Evolutionary conservation across 2,888 invertebrate species (phyloP).

Genomic region (Spilarctia lutea): DNA sequence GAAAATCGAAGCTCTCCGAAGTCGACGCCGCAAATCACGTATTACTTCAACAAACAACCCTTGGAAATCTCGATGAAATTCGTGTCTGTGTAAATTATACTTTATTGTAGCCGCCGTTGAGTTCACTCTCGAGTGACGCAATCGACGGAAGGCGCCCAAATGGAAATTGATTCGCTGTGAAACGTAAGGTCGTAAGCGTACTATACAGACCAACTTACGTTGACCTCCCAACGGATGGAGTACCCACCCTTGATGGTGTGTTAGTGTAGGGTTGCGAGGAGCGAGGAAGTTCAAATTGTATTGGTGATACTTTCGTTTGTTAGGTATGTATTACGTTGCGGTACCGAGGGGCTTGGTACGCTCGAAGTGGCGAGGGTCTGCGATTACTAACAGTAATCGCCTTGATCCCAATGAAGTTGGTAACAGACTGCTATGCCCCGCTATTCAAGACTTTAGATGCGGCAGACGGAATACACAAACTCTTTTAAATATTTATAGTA

Average conservation of each 20-base stretch:
- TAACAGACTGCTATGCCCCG: constrained; percentile 71
- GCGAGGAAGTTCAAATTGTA: constrained; percentile 54
- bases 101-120: constrained; percentile 62
- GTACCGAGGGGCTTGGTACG: constrained; percentile 62
- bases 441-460: constrained; percentile 48
- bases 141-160: constrained; percentile 65
- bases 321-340: constrained; percentile 66
- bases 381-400: constrained; percentile 82
- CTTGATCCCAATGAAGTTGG: constrained; percentile 83
- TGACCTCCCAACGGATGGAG: constrained; percentile 59
- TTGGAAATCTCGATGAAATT: constrained; percentile 65
- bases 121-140: constrained; percentile 58
- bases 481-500: constrained; percentile 2
- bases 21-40: constrained; percentile 79
- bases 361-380: constrained; percentile 75
- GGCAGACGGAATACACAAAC: constrained; percentile 44
- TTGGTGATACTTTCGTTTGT: constrained; percentile 59
- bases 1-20: constrained; percentile 60
- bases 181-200: constrained; percentile 73
- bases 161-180: constrained; percentile 80
- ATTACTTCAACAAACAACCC: constrained; percentile 80
- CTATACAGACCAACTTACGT: constrained; percentile 43
- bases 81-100: constrained; percentile 67
- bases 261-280: constrained; percentile 43
- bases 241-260: constrained; percentile 54